Conservation (phyloP, 2,113 vertebrate species). For the Regulus satrapa region DNA sequence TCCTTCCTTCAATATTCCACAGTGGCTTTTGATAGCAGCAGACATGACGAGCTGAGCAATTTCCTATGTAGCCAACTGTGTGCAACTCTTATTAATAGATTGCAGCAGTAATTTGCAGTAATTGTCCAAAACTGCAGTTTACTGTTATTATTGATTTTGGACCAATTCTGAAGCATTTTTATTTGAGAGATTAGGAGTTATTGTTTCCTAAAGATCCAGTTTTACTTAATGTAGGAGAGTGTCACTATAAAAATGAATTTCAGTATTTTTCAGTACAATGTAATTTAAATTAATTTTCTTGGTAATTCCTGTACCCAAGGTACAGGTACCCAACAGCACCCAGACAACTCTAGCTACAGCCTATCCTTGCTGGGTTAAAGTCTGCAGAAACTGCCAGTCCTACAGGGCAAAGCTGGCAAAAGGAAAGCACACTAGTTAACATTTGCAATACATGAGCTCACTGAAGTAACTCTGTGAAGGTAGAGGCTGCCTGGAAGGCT, state of each 20-base stretch:
- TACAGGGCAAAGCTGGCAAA: neutral
- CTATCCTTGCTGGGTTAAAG: neutral
- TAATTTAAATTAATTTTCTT: conserved; percentile 1
- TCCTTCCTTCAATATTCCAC: neutral
- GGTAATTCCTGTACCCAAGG: neutral
- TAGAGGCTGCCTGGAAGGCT: neutral
- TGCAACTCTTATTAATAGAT: conserved; percentile 5
- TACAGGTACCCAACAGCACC: neutral
- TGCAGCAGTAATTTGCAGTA: conserved; percentile 15
- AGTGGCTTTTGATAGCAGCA: neutral
- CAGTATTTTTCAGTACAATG: neutral
- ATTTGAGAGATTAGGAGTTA: neutral
- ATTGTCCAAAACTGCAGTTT: neutral
- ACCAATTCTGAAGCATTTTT: conserved; percentile 41
- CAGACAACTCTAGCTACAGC: neutral
- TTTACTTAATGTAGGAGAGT: neutral
- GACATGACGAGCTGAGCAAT: neutral
- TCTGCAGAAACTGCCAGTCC: neutral
- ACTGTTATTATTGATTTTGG: conserved; percentile 34
- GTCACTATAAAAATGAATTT: conserved; percentile 13
- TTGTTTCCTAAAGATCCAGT: neutral
- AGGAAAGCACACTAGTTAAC: neutral
- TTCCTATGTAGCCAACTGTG: neutral
- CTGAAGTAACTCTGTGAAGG: neutral
- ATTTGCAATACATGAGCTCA: neutral